phyloP scores from a whole-genome alignment of 2,888 invertebrate species.

The Clistopyga incitator region DNA sequence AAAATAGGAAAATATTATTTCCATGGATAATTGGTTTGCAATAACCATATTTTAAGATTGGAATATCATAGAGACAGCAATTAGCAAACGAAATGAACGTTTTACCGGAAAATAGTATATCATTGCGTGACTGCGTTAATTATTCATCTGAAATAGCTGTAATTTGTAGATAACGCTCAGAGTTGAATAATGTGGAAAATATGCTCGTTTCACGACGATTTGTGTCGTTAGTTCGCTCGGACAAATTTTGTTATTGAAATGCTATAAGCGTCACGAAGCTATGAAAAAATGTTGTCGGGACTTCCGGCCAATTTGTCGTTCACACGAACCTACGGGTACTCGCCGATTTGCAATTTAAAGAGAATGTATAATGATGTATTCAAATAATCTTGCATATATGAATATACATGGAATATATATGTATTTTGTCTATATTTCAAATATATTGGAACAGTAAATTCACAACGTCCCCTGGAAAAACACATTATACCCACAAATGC shows the following conservation, averaged over 20 bases:
- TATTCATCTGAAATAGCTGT: not conserved
- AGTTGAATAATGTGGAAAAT: slow-evolving; percentile 2
- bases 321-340: not conserved
- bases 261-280: not conserved
- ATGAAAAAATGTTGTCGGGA: not conserved
- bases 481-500: no score
- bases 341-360: not conserved
- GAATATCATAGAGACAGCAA: not conserved
- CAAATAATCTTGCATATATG: not conserved
- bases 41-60: no score
- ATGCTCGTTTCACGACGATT: slow-evolving; percentile 9
- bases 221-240: not conserved
- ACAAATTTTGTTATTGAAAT: slow-evolving; percentile 2
- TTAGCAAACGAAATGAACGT: not conserved
- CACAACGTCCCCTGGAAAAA: not conserved
- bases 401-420: not conserved
- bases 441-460: not conserved
- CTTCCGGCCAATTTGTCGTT: not conserved
- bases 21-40: no score
- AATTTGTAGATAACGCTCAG: not conserved
- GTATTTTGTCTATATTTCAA: not conserved
- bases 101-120: not conserved
- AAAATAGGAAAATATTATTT: no score
- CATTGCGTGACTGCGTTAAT: not conserved
- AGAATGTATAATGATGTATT: slow-evolving; percentile 1